Conservation (phyloP, 1,140 invertebrate genomes). For the Drosophila santomea region DNA sequence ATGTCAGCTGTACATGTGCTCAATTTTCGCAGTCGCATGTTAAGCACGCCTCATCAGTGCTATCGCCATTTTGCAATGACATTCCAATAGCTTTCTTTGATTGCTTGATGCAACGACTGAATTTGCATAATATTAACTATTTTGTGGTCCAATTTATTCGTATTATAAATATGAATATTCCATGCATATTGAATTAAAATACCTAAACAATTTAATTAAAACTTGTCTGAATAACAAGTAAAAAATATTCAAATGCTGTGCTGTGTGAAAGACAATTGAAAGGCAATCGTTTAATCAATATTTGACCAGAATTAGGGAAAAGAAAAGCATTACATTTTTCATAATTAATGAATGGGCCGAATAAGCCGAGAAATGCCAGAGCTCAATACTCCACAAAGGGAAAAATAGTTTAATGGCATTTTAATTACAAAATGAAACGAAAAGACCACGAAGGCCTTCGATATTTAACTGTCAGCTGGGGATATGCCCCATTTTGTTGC, state of each 20-base stretch:
- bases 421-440: constrained; percentile 66
- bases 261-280: constrained; percentile 35
- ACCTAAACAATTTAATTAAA: constrained; percentile 7
- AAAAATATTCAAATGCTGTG: background rate
- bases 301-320: constrained; percentile 10
- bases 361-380: constrained; percentile 3
- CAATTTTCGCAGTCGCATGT: constrained; percentile 8
- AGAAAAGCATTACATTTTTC: constrained; percentile 17
- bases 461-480: constrained; percentile 30
- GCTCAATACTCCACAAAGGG: constrained; percentile 1
- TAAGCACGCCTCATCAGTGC: constrained; percentile 22
- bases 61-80: constrained; percentile 9
- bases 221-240: constrained; percentile 7
- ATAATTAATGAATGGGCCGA: constrained; percentile 43
- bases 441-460: constrained; percentile 31
- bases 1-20: constrained; percentile 12
- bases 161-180: constrained; percentile 5
- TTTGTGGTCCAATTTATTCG: background rate
- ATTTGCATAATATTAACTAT: constrained; percentile 41
- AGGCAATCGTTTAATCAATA: constrained; percentile 51
- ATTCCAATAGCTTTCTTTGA: constrained; percentile 16
- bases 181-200: background rate
- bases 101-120: background rate
- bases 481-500: background rate
- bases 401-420: constrained; percentile 65